Evolutionary conservation across 2,888 invertebrate species (phyloP).

Genomic region (Macaria liturata): DNA sequence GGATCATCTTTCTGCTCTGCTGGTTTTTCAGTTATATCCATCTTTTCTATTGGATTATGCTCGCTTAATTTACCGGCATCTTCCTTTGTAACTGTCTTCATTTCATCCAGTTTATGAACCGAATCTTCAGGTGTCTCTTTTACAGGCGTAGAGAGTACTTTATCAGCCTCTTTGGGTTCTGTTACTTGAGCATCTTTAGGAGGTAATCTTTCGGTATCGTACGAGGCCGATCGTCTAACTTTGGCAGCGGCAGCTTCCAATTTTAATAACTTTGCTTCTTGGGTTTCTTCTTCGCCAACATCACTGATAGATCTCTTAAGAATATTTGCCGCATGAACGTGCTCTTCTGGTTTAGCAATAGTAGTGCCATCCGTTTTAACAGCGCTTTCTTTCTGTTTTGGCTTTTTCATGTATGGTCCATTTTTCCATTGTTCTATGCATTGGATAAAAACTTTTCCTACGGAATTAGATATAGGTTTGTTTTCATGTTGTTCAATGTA

Average conservation of each 20-base stretch:
- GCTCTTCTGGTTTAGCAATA: constrained; percentile 53
- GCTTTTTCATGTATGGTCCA: constrained; percentile 68
- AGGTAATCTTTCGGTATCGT: constrained; percentile 64
- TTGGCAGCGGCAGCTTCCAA: constrained; percentile 73
- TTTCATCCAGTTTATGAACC: constrained; percentile 22
- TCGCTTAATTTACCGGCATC: constrained; percentile 1
- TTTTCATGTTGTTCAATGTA: constrained; percentile 91
- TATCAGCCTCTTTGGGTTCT: constrained; percentile 35
- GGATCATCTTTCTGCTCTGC: constrained; percentile 36
- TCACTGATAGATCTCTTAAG: constrained; percentile 76
- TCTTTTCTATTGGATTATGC: constrained; percentile 23
- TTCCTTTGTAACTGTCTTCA: constrained; percentile 9
- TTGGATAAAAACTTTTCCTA: constrained; percentile 84
- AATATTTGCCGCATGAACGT: constrained; percentile 73
- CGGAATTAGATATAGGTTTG: constrained; percentile 84
- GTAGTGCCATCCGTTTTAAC: constrained; percentile 44
- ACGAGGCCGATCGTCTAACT: constrained; percentile 72
- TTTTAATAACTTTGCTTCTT: constrained; percentile 68
- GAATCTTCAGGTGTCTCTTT: constrained; percentile 27
- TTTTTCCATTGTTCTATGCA: constrained; percentile 80
- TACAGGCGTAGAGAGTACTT: constrained; percentile 27
- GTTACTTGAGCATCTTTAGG: constrained; percentile 46
- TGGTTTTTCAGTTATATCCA: constrained; percentile 32
- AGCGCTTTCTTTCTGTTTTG: constrained; percentile 52
- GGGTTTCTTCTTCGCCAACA: constrained; percentile 71